Evolutionary conservation across 2,888 invertebrate species (phyloP).

Genomic region (Agrotis clavis): DNA sequence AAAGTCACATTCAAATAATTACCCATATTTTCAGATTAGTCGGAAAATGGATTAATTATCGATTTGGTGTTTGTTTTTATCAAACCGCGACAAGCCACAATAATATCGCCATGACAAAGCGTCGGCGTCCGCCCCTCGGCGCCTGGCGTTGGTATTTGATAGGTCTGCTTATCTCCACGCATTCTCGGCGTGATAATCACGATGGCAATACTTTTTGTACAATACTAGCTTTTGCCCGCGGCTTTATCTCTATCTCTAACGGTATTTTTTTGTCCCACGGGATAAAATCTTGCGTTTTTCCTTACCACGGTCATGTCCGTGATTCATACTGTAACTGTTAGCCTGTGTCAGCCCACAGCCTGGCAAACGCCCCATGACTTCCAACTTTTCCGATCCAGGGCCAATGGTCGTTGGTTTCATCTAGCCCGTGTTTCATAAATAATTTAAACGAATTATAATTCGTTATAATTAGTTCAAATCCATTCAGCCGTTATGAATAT

Average conservation of each 20-base stretch:
- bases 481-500: background rate
- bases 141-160: constrained; percentile 46
- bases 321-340: too few relatives aligned
- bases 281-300: background rate
- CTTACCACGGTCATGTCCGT: too few relatives aligned
- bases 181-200: constrained; percentile 47
- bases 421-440: too few relatives aligned
- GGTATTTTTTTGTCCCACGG: too few relatives aligned
- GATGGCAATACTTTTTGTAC: constrained; percentile 38
- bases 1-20: constrained; percentile 33
- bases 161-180: constrained; percentile 42
- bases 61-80: constrained; percentile 40
- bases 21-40: constrained; percentile 28
- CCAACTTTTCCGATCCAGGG: too few relatives aligned
- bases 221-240: background rate
- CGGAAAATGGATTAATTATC: constrained; percentile 32
- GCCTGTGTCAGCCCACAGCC: too few relatives aligned
- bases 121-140: constrained; percentile 28
- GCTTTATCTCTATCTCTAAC: background rate
- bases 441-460: background rate
- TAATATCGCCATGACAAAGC: constrained; percentile 42
- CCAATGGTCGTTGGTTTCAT: too few relatives aligned
- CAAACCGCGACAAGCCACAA: constrained; percentile 22
- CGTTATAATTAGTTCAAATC: background rate
- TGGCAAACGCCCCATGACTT: too few relatives aligned